Percentiles rank a stretch among this genome's conserved stretches.
These are phyloP conservation scores for Apaloderma vittatum DNA, from an alignment of 2,113 vertebrate species.

Conservation along the genomic window DNA sequence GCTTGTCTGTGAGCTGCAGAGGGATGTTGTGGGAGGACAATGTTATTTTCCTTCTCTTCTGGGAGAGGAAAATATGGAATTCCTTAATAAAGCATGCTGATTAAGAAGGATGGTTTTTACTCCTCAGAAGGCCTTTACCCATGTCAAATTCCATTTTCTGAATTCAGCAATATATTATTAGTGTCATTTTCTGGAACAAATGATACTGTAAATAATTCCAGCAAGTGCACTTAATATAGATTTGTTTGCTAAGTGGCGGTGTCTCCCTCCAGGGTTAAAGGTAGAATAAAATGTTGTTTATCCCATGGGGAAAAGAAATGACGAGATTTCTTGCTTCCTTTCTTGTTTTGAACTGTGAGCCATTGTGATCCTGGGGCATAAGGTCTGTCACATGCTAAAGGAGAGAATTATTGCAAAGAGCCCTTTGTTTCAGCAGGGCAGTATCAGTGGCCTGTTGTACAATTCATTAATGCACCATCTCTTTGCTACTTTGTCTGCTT, in stretches of 20 bases:
- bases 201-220: conserved; percentile 71
- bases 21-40: not conserved
- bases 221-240: conserved; percentile 73
- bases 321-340: not conserved
- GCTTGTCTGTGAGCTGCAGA: not conserved
- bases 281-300: conserved; percentile 58
- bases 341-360: not conserved
- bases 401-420: conserved; percentile 4
- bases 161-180: conserved; percentile 40
- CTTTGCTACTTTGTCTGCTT: not conserved
- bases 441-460: not conserved
- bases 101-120: not conserved
- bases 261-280: conserved; percentile 37
- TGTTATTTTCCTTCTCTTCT: not conserved
- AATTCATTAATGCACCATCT: not conserved
- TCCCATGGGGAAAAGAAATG: not conserved
- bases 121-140: conserved; percentile 16
- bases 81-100: not conserved
- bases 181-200: conserved; percentile 67
- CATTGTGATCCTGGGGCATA: not conserved
- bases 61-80: not conserved
- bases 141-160: conserved; percentile 43
- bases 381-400: conserved; percentile 9
- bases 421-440: conserved; percentile 23
- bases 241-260: conserved; percentile 39